A percentile compares a stretch with the other conserved stretches of the same genome.
These are phyloP conservation scores for Mobula birostris DNA, from an alignment of 2,113 vertebrate species.

Conservation along the genomic window DNA sequence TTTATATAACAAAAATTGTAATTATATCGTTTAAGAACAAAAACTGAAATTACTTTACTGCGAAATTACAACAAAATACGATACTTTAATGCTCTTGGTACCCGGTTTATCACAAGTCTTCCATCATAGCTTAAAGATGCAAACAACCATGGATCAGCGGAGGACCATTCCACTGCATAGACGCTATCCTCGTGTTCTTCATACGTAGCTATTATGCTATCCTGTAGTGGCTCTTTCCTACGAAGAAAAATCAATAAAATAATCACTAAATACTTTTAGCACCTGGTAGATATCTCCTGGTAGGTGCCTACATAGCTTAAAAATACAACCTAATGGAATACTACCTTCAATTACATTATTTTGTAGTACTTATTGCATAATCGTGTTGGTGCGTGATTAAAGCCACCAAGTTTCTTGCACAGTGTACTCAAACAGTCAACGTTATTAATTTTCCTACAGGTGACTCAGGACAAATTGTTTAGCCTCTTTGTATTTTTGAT, in stretches of 20 bases:
- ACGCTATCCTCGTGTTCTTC: slow-evolving; percentile 98
- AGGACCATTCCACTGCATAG: slow-evolving; percentile 95
- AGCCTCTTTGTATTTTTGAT: not conserved
- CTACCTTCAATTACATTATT: not conserved
- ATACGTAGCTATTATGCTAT: slow-evolving; percentile 91
- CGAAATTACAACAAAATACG: slow-evolving; percentile 72
- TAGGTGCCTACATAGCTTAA: not conserved
- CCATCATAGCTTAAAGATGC: slow-evolving; percentile 96
- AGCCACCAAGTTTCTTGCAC: not conserved
- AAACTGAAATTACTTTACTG: slow-evolving; percentile 44
- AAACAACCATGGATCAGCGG: slow-evolving; percentile 93
- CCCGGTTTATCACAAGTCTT: slow-evolving; percentile 91
- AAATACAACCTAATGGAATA: not conserved
- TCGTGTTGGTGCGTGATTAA: not conserved
- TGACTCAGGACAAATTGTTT: not conserved
- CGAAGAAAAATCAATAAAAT: slow-evolving; percentile 49
- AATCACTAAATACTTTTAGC: not conserved
- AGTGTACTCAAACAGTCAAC: no score
- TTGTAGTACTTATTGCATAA: not conserved
- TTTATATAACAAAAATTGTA: not conserved
- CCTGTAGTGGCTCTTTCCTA: slow-evolving; percentile 81
- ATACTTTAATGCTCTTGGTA: slow-evolving; percentile 90
- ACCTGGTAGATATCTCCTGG: not conserved
- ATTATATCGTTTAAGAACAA: not conserved
- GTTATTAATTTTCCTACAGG: not conserved